Evolutionary conservation across 92 coral and sea anemone genomes (phyloP).

Genomic region (Bergia sp.): DNA sequence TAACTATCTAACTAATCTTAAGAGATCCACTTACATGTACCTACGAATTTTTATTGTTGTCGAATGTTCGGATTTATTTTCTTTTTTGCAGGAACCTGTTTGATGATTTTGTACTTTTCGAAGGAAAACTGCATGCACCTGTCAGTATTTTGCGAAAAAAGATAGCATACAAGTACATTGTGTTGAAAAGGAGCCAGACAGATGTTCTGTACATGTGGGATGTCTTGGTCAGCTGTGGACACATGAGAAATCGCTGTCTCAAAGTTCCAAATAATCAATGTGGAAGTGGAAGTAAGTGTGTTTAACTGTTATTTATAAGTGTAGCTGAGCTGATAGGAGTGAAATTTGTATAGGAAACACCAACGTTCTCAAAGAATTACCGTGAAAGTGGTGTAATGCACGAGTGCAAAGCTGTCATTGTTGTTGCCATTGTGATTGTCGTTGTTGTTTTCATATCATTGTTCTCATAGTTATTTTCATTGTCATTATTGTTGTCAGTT

Average conservation of each 20-base stretch:
- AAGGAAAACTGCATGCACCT: constrained; percentile 3
- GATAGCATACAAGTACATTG: constrained; percentile 36
- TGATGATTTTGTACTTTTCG: constrained; percentile 13
- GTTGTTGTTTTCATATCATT: too few species aligned
- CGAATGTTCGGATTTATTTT: too few species aligned
- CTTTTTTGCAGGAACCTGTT: not conserved
- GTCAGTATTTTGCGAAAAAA: not conserved
- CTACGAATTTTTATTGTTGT: too few species aligned
- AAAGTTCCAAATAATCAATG: not conserved
- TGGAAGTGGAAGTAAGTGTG: constrained; percentile 4
- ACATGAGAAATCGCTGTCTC: constrained; percentile 4
- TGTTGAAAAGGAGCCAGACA: not conserved
- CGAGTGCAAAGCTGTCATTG: too few species aligned
- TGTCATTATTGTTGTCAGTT: too few species aligned
- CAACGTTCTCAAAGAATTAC: too few species aligned
- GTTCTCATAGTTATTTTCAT: too few species aligned
- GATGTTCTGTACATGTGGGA: constrained; percentile 9
- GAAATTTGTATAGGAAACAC: too few species aligned
- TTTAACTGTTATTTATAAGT: too few species aligned
- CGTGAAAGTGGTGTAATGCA: too few species aligned
- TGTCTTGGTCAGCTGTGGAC: not conserved
- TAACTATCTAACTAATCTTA: not conserved
- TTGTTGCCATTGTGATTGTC: too few species aligned
- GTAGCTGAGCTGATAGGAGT: too few species aligned
- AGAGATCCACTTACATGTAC: not conserved